Evolutionary conservation across 2,888 invertebrate genomes (phyloP).

Genomic region (Abrostola tripartita): DNA sequence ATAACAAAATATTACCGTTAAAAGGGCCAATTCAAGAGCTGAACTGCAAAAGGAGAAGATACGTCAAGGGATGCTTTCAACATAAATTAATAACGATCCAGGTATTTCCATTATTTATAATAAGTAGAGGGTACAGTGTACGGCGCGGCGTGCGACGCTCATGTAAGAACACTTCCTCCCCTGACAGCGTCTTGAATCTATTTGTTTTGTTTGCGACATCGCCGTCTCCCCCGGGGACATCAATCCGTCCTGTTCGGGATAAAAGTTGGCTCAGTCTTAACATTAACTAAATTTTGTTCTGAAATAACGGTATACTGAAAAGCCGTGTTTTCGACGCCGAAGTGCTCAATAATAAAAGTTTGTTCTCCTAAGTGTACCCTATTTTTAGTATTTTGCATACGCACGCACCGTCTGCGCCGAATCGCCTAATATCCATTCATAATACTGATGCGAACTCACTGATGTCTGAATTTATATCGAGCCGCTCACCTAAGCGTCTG

Average conservation of each 20-base stretch:
- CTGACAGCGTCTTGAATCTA: slow-evolving; percentile 64
- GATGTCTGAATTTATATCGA: slow-evolving; percentile 37
- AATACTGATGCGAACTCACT: slow-evolving; percentile 41
- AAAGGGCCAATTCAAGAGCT: slow-evolving; percentile 15
- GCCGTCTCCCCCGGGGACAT: slow-evolving; percentile 58
- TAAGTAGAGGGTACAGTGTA: slow-evolving; percentile 44
- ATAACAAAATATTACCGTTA: slow-evolving; percentile 5
- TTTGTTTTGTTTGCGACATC: slow-evolving; percentile 69
- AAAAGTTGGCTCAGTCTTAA: slow-evolving; percentile 64
- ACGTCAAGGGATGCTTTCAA: slow-evolving; percentile 49
- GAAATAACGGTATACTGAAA: slow-evolving; percentile 40
- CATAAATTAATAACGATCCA: slow-evolving; percentile 52
- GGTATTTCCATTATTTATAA: slow-evolving; percentile 56
- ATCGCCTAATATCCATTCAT: slow-evolving; percentile 37
- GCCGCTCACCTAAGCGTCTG: slow-evolving; percentile 21
- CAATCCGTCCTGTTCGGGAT: slow-evolving; percentile 62
- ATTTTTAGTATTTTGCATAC: slow-evolving; percentile 41
- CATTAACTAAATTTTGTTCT: slow-evolving; percentile 61
- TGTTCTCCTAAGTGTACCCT: slow-evolving; percentile 15
- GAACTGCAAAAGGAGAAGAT: slow-evolving; percentile 20
- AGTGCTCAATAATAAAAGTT: slow-evolving; percentile 32
- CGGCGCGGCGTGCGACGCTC: slow-evolving; percentile 9
- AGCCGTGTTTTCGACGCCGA: slow-evolving; percentile 24
- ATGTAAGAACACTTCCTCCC: slow-evolving; percentile 62
- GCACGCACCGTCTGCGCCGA: slow-evolving; percentile 2